These are phyloP conservation scores for Anthopleura sola DNA, from an alignment of 64 coral and sea anemone genomes.

Conservation along the genomic window DNA sequence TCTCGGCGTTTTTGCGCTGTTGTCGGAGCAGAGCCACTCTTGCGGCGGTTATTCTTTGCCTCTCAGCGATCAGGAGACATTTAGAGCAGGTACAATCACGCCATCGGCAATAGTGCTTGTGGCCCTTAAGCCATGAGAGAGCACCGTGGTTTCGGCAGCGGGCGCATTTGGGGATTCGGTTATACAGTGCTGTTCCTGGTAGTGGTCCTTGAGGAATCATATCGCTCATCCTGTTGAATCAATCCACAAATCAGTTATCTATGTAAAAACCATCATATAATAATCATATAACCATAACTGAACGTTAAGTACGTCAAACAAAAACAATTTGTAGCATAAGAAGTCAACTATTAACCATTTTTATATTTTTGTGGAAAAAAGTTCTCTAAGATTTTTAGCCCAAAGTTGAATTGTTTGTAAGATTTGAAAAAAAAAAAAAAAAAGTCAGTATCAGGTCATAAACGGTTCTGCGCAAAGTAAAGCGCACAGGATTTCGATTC, in stretches of 20 bases:
- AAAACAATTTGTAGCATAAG: no score
- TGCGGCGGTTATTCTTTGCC: conserved; percentile 90
- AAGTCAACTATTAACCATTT: no score
- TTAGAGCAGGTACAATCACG: conserved; percentile 91
- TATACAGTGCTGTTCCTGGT: conserved; percentile 78
- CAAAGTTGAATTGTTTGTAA: no score
- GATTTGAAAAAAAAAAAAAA: no score
- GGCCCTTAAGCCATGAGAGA: conserved; percentile 86
- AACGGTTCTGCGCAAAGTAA: no score
- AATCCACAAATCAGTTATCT: neutral
- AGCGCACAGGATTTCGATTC: no score
- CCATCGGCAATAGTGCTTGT: conserved; percentile 91
- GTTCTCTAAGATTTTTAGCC: no score
- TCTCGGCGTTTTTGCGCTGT: conserved; percentile 73
- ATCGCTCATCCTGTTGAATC: conserved; percentile 71
- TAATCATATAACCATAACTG: no score
- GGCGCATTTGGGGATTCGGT: conserved; percentile 93
- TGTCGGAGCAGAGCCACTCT: conserved; percentile 86
- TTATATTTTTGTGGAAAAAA: no score
- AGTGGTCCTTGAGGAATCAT: conserved; percentile 72
- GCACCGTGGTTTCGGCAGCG: conserved; percentile 94
- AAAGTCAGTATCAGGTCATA: no score
- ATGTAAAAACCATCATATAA: neutral
- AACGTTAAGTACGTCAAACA: no score
- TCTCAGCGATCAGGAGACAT: conserved; percentile 80